A percentile compares a stretch with the other conserved stretches of the same genome.
Conservation (phyloP, 2,797 vertebrate species). For the Eutrigla gurnardus region DNA sequence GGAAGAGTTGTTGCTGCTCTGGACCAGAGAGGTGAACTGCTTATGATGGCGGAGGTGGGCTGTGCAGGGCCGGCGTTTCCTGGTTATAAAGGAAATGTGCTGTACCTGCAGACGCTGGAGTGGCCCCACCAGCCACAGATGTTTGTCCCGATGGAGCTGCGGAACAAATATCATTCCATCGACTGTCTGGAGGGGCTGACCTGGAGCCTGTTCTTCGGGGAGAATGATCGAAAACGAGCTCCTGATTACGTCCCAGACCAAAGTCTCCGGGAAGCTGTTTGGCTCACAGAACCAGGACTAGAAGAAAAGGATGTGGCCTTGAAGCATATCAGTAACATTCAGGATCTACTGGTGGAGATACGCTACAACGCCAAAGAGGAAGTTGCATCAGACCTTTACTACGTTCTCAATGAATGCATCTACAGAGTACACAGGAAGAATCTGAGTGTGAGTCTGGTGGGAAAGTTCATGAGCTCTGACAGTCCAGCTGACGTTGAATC, state of each 20-base stretch:
- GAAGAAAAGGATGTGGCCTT: conserved; percentile 36
- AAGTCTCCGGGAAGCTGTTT: conserved; percentile 48
- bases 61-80: conserved; percentile 52
- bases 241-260: conserved; percentile 54
- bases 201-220: conserved; percentile 79
- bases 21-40: conserved; percentile 52
- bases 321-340: conserved; percentile 73
- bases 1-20: conserved; percentile 63
- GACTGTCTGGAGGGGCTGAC: conserved; percentile 78
- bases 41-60: conserved; percentile 43
- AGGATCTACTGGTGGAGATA: conserved; percentile 78
- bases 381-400: conserved; percentile 56
- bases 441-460: conserved; percentile 60
- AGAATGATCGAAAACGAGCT: conserved; percentile 71
- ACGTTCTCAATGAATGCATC: conserved; percentile 76
- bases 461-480: conserved; percentile 61
- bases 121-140: conserved; percentile 78
- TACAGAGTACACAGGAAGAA: conserved; percentile 64
- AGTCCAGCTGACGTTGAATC: conserved; percentile 32
- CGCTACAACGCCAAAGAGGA: conserved; percentile 74
- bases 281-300: conserved; percentile 56
- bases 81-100: conserved; percentile 59
- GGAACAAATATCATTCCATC: conserved; percentile 74
- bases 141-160: conserved; percentile 74
- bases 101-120: conserved; percentile 63